phyloP scores from a whole-genome alignment of 1,140 invertebrate species.

The Caenorhabditis briggsae region DNA sequence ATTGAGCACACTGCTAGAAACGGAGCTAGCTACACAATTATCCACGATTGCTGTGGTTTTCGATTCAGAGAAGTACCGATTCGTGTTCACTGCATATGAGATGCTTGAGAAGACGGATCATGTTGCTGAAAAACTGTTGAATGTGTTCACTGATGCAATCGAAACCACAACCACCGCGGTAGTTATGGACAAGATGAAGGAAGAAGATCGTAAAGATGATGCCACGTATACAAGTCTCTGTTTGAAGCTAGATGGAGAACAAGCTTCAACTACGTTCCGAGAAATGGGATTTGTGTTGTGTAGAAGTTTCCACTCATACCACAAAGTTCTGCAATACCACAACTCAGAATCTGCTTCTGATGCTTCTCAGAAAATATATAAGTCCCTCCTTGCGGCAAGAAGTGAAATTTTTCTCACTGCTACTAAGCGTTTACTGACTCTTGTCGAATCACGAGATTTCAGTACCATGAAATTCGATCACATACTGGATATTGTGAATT shows the following conservation, averaged over 20 bases:
- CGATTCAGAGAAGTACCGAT: slow-evolving; percentile 69
- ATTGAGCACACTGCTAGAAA: slow-evolving; percentile 67
- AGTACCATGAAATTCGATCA: slow-evolving; percentile 72
- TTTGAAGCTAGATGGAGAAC: slow-evolving; percentile 56
- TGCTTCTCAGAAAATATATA: slow-evolving; percentile 33
- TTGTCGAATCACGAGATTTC: slow-evolving; percentile 69
- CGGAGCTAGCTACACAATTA: slow-evolving; percentile 68
- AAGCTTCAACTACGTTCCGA: slow-evolving; percentile 57
- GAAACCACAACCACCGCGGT: slow-evolving; percentile 67
- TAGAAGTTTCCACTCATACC: slow-evolving; percentile 67
- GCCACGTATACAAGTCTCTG: slow-evolving; percentile 17
- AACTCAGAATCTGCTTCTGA: slow-evolving; percentile 70
- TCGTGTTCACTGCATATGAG: slow-evolving; percentile 69
- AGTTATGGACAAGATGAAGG: slow-evolving; percentile 65
- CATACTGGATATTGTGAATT: slow-evolving; percentile 72
- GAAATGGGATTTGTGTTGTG: slow-evolving; percentile 70
- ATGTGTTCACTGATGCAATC: slow-evolving; percentile 68
- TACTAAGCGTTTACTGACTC: slow-evolving; percentile 62
- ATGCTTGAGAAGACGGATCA: slow-evolving; percentile 69
- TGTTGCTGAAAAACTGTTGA: slow-evolving; percentile 66
- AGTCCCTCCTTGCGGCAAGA: slow-evolving; percentile 62
- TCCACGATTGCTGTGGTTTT: slow-evolving; percentile 69
- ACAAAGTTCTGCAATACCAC: slow-evolving; percentile 70
- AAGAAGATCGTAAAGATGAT: slow-evolving; percentile 38
- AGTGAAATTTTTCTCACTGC: slow-evolving; percentile 67